These are phyloP conservation scores for Odontophorus gujanensis DNA, from an alignment of 2,113 vertebrate genomes.

Conservation along the genomic window DNA sequence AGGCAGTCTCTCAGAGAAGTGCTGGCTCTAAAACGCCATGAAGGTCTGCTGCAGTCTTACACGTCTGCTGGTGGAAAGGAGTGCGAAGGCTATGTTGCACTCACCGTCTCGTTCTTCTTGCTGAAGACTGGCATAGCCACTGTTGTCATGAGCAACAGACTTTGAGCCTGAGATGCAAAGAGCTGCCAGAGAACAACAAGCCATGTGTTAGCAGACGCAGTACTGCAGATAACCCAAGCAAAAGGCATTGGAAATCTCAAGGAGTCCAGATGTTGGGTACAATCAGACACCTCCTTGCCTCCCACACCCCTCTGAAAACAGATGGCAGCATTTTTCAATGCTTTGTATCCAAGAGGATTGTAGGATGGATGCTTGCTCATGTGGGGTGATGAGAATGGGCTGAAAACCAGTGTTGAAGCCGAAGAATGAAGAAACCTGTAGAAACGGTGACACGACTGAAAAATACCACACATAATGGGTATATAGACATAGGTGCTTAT, in stretches of 20 bases:
- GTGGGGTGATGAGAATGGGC: not conserved
- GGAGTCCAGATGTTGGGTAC: not conserved
- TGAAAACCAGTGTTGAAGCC: not conserved
- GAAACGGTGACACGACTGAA: not conserved
- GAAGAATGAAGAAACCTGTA: not conserved
- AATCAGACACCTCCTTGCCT: not conserved
- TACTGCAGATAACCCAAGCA: rapidly evolving
- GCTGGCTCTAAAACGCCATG: rapidly evolving
- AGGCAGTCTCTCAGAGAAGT: not conserved
- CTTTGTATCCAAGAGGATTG: not conserved
- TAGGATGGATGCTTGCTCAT: not conserved
- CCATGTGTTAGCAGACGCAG: not conserved
- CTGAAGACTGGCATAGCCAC: conserved; percentile 98
- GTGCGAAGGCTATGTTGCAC: not conserved
- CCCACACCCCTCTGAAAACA: not conserved
- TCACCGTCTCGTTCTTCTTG: conserved; percentile 95
- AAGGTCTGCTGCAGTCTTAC: not conserved
- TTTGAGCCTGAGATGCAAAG: conserved; percentile 88
- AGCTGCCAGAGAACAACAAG: conserved; percentile 76
- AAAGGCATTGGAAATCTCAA: not conserved
- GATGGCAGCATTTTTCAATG: not conserved
- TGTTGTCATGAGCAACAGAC: conserved; percentile 90
- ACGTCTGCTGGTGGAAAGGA: not conserved
- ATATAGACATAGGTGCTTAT: not conserved
- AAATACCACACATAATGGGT: not conserved